These are phyloP conservation scores for Crotophaga sulcirostris DNA, from an alignment of 2,113 vertebrate genomes.

Conservation along the genomic window DNA sequence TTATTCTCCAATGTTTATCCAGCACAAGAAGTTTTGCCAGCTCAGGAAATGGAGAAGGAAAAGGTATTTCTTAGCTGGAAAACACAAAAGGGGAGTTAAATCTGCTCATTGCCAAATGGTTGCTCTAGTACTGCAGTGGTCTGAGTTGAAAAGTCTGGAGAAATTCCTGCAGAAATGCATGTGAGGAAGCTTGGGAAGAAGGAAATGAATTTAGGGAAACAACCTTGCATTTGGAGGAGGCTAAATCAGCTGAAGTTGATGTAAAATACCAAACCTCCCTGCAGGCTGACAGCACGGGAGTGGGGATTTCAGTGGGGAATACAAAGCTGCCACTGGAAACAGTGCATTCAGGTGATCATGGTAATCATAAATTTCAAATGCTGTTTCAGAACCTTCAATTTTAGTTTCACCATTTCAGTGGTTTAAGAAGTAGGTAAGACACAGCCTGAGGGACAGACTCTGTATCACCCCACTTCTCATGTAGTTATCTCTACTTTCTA, in stretches of 20 bases:
- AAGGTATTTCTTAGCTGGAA: background rate
- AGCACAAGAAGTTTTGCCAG: background rate
- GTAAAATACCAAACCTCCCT: background rate
- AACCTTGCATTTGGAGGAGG: background rate
- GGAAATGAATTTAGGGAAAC: background rate
- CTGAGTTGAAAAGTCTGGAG: background rate
- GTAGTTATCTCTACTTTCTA: background rate
- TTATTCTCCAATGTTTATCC: background rate
- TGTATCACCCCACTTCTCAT: background rate
- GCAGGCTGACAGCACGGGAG: accelerated
- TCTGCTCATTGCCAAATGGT: background rate
- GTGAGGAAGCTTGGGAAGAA: background rate
- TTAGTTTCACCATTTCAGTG: background rate
- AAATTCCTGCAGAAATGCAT: background rate
- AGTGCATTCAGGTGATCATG: background rate
- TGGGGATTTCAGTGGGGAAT: background rate
- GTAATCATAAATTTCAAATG: background rate
- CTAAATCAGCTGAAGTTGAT: background rate
- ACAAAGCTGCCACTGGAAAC: background rate
- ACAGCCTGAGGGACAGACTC: background rate
- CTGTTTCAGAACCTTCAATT: background rate
- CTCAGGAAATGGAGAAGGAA: background rate
- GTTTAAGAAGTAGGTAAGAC: background rate
- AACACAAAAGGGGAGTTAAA: background rate
- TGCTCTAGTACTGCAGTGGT: background rate